Conservation (phyloP, 2,888 invertebrate genomes). For the Cenopis cana region DNA sequence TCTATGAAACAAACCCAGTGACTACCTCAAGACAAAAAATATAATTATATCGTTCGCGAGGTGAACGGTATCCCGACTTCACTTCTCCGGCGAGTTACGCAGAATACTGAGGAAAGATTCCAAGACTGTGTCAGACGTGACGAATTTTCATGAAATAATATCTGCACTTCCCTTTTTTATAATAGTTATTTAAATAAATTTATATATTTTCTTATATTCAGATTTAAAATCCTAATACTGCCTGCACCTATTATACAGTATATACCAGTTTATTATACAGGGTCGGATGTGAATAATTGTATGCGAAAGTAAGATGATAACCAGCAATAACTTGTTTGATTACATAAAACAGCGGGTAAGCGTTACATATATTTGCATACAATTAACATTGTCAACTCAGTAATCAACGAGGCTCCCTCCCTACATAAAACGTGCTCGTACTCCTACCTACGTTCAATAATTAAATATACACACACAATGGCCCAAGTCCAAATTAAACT, state of each 20-base stretch:
- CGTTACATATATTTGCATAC: constrained; percentile 22
- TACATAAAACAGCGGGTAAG: constrained; percentile 4
- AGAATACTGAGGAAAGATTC: no score
- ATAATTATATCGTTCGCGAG: no score
- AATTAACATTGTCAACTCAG: constrained; percentile 19
- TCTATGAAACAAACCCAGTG: no score
- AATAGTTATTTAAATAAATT: no score
- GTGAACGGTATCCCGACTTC: no score
- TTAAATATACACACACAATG: neutral
- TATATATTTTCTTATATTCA: no score
- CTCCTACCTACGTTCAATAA: neutral
- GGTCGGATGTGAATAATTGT: neutral
- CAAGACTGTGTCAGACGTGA: no score
- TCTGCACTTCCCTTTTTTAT: no score
- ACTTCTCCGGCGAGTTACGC: no score
- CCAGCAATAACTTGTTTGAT: neutral
- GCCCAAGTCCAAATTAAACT: neutral
- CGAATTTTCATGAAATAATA: no score
- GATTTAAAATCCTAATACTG: no score
- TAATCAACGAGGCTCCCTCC: constrained; percentile 3
- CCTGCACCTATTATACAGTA: neutral
- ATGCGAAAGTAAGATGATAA: constrained; percentile 12
- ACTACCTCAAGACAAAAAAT: no score
- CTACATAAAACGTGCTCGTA: neutral
- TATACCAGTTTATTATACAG: neutral